phyloP scores from a whole-genome alignment of 1,140 invertebrate species.

The Ceratitis capitata region DNA sequence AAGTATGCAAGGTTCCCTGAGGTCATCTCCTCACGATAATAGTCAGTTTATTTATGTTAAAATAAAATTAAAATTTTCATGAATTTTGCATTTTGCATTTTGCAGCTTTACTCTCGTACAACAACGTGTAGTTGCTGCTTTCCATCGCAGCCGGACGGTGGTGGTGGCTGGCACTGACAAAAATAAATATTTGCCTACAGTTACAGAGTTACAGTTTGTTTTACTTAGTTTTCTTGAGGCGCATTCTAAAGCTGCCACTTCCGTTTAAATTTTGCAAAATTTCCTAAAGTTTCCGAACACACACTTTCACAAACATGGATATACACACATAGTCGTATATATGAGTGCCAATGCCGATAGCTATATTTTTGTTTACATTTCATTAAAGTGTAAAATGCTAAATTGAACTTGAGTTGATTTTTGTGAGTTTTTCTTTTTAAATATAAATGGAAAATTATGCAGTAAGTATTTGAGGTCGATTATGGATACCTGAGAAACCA shows the following conservation, averaged over 20 bases:
- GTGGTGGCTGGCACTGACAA: background rate
- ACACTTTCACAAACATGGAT: too few species aligned
- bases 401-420: too few species aligned
- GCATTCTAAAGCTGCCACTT: background rate
- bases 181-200: background rate
- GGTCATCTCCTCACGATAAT: background rate
- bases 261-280: background rate
- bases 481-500: too few species aligned
- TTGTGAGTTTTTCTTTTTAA: too few species aligned
- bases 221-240: background rate
- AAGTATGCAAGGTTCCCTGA: background rate
- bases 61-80: background rate
- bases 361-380: background rate
- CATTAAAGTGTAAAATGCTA: background rate
- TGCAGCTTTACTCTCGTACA: background rate
- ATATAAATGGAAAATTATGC: too few species aligned
- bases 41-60: background rate
- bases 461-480: too few species aligned
- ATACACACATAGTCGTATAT: too few species aligned
- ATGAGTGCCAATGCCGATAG: background rate
- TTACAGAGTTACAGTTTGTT: background rate
- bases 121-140: too few species aligned
- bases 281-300: background rate
- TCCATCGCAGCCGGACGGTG: too few species aligned
- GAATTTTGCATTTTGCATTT: background rate